Conservation (phyloP, 2,888 invertebrate species). For the Galerucella nymphaeae region DNA sequence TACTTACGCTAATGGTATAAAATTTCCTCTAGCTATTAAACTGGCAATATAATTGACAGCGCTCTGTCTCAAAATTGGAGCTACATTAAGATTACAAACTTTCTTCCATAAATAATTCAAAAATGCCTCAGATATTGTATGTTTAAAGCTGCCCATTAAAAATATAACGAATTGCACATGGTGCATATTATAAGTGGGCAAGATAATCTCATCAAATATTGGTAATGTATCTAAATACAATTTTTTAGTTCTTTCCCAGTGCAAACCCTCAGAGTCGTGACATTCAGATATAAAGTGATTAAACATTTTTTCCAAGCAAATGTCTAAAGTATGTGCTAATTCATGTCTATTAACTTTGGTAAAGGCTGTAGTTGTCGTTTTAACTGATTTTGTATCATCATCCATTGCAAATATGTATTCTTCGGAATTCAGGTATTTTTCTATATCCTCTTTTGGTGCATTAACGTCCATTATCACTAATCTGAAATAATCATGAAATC, state of each 20-base stretch:
- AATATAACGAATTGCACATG: conserved; percentile 84
- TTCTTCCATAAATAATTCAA: conserved; percentile 79
- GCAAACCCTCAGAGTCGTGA: conserved; percentile 65
- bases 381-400: conserved; percentile 64
- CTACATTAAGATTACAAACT: conserved; percentile 74
- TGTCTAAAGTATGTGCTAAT: conserved; percentile 77
- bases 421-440: conserved; percentile 55
- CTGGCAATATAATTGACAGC: conserved; percentile 82
- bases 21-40: conserved; percentile 76
- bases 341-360: conserved; percentile 49
- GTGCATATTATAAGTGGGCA: conserved; percentile 85
- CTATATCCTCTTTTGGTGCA: conserved; percentile 69
- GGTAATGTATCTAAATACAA: conserved; percentile 72
- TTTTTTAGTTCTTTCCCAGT: conserved; percentile 70
- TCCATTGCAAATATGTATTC: conserved; percentile 71
- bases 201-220: conserved; percentile 82
- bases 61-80: conserved; percentile 74
- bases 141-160: conserved; percentile 76
- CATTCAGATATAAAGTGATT: conserved; percentile 75
- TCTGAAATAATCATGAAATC: conserved; percentile 64
- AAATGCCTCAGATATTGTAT: conserved; percentile 72
- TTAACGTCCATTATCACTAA: conserved; percentile 81
- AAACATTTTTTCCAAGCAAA: conserved; percentile 80
- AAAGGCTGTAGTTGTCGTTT: conserved; percentile 55
- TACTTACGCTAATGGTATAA: conserved; percentile 71